phyloP scores from a whole-genome alignment of 2,888 invertebrate species.

The Aporophyla lueneburgensis region DNA sequence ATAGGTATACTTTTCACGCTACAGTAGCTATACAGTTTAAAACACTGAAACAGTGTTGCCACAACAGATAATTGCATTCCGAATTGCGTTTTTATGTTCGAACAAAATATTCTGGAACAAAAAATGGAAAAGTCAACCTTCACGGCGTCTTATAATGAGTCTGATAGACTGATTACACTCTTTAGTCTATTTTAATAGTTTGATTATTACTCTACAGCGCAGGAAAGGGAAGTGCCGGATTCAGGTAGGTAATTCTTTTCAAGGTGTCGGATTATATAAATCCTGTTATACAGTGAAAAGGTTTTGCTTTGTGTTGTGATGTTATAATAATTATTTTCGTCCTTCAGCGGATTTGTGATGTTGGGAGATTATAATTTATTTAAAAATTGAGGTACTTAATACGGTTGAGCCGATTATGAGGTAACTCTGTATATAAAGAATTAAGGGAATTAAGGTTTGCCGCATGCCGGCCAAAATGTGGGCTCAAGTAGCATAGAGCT shows the following conservation, averaged over 20 bases:
- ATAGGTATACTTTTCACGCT: slow-evolving; percentile 48
- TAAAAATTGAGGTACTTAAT: slow-evolving; percentile 9
- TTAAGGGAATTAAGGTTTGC: too few relatives aligned
- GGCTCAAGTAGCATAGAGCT: too few relatives aligned
- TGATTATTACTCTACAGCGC: slow-evolving; percentile 73
- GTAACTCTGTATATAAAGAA: slow-evolving; percentile 20
- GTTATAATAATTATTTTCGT: slow-evolving; percentile 26
- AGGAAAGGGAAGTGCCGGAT: slow-evolving; percentile 86
- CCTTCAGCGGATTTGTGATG: slow-evolving; percentile 15
- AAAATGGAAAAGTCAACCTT: slow-evolving; percentile 76
- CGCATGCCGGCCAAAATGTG: too few relatives aligned
- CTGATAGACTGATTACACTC: slow-evolving; percentile 68
- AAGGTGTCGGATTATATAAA: slow-evolving; percentile 77
- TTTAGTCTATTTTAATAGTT: slow-evolving; percentile 72
- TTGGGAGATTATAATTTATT: slow-evolving; percentile 14
- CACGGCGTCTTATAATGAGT: slow-evolving; percentile 72
- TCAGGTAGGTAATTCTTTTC: slow-evolving; percentile 72
- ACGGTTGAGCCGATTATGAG: slow-evolving; percentile 26
- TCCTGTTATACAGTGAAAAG: slow-evolving; percentile 62
- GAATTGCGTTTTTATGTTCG: slow-evolving; percentile 59
- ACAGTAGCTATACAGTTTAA: slow-evolving; percentile 54
- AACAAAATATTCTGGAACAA: slow-evolving; percentile 55
- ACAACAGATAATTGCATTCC: slow-evolving; percentile 51
- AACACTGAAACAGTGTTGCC: slow-evolving; percentile 55
- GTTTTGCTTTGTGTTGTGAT: slow-evolving; percentile 56